Evolutionary conservation across 2,888 invertebrate species (phyloP).

Genomic region (Calliphora vomitoria): DNA sequence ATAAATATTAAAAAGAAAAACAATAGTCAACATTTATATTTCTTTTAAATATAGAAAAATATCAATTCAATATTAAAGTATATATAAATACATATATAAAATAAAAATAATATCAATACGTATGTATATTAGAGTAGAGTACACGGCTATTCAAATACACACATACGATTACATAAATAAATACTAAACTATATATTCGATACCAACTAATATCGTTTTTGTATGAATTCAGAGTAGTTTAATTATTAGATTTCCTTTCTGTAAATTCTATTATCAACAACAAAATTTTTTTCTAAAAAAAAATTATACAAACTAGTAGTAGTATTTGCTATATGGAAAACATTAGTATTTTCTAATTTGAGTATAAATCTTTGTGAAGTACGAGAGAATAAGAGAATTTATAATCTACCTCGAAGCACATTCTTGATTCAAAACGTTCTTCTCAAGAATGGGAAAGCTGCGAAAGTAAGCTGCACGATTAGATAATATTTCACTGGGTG

Average conservation of each 20-base stretch:
- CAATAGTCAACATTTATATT: slow-evolving; percentile 67
- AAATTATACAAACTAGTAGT: slow-evolving; percentile 38
- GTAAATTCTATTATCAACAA: slow-evolving; percentile 49
- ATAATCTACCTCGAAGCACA: slow-evolving; percentile 87
- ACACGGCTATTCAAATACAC: slow-evolving; percentile 45
- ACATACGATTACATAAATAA: slow-evolving; percentile 39
- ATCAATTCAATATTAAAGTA: slow-evolving; percentile 33
- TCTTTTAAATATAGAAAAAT: slow-evolving; percentile 57
- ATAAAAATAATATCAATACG: slow-evolving; percentile 64
- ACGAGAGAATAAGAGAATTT: slow-evolving; percentile 49
- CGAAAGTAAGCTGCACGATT: slow-evolving; percentile 90
- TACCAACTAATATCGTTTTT: slow-evolving; percentile 57
- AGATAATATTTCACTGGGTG: slow-evolving; percentile 91
- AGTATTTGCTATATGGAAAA: slow-evolving; percentile 24
- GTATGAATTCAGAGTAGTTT: slow-evolving; percentile 51
- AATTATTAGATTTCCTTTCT: slow-evolving; percentile 28
- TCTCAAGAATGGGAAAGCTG: slow-evolving; percentile 94
- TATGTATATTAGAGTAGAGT: slow-evolving; percentile 35
- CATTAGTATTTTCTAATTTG: slow-evolving; percentile 61
- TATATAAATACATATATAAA: slow-evolving; percentile 52
- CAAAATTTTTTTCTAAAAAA: slow-evolving; percentile 54
- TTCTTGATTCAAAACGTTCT: slow-evolving; percentile 90
- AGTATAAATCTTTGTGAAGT: slow-evolving; percentile 68
- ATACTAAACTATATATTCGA: slow-evolving; percentile 68
- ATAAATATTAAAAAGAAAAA: slow-evolving; percentile 69